phyloP scores from a whole-genome alignment of 1,140 invertebrate species.

The Tetranychus urticae region DNA sequence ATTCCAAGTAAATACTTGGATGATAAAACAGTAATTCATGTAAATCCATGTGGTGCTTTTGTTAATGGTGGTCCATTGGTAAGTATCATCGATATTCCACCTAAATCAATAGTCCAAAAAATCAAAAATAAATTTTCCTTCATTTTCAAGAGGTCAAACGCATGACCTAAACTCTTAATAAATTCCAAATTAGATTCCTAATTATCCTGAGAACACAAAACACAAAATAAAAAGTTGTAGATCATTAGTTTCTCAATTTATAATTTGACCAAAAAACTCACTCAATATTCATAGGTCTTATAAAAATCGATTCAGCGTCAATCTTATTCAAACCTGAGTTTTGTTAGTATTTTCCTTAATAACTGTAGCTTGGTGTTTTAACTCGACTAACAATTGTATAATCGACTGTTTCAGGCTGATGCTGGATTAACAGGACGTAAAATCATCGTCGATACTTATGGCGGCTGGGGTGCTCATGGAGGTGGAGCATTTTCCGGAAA shows the following conservation, averaged over 20 bases:
- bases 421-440: slow-evolving; percentile 86
- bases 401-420: slow-evolving; percentile 39
- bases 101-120: neutral
- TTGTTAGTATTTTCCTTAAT: neutral
- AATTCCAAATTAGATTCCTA: too few species aligned
- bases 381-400: neutral
- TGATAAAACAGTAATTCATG: slow-evolving; percentile 68
- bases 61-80: slow-evolving; percentile 87
- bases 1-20: slow-evolving; percentile 79
- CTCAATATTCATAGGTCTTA: too few species aligned
- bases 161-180: too few species aligned
- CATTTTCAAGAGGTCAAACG: too few species aligned
- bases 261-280: too few species aligned
- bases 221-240: too few species aligned
- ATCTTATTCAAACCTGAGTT: too few species aligned
- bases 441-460: slow-evolving; percentile 97
- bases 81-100: slow-evolving; percentile 10
- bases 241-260: too few species aligned
- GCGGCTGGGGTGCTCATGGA: slow-evolving; percentile 84
- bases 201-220: too few species aligned
- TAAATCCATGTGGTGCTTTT: slow-evolving; percentile 90
- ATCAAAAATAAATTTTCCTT: neutral
- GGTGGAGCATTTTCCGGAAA: slow-evolving; percentile 89
- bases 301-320: too few species aligned
- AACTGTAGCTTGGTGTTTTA: too few species aligned